These are phyloP conservation scores for Serilophus lunatus DNA, from an alignment of 2,113 vertebrate genomes.

Conservation along the genomic window DNA sequence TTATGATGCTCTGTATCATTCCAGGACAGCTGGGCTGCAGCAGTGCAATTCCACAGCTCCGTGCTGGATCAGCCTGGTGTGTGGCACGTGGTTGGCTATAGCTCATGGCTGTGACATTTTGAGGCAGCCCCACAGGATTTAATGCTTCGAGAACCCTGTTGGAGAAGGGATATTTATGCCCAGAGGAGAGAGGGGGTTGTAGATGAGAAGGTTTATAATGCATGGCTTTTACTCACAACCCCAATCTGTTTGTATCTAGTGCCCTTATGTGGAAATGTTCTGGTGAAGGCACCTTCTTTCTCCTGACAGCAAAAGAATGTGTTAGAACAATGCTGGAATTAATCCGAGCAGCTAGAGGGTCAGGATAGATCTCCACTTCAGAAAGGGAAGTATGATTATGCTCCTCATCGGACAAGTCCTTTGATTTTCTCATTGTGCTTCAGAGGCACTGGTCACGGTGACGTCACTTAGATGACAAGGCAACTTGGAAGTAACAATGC, in stretches of 20 bases:
- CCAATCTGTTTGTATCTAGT: neutral
- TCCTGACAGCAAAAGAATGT: neutral
- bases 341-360: neutral
- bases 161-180: neutral
- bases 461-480: neutral
- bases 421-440: neutral
- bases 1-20: neutral
- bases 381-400: neutral
- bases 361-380: neutral
- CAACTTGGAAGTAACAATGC: neutral
- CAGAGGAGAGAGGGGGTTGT: neutral
- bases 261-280: neutral
- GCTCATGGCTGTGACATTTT: neutral
- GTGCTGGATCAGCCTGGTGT: accelerated
- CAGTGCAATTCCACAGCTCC: neutral
- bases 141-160: neutral
- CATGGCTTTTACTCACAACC: neutral
- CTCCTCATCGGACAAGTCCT: neutral
- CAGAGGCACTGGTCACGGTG: neutral
- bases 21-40: neutral
- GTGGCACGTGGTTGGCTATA: neutral
- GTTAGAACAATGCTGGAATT: neutral
- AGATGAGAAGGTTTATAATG: neutral
- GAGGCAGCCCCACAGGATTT: neutral
- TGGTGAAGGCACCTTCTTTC: neutral